phyloP scores from a whole-genome alignment of 92 coral and sea anemone species.

The Palythoa grandiflora region DNA sequence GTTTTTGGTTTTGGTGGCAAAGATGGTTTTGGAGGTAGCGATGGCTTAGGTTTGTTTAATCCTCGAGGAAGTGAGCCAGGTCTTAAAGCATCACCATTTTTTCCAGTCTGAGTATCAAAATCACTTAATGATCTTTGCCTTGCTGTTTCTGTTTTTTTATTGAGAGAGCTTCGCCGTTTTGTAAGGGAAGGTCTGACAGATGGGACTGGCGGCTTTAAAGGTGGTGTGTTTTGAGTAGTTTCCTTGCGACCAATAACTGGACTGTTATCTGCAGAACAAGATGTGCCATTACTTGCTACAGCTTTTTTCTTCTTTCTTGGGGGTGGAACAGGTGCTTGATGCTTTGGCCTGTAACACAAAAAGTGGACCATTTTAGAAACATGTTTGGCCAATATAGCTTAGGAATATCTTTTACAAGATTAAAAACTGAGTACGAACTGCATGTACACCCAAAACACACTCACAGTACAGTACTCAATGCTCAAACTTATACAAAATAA shows the following conservation, averaged over 20 bases:
- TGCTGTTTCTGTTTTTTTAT: background rate
- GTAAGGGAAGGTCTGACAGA: background rate
- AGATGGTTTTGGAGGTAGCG: background rate
- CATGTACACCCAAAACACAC: too few species aligned
- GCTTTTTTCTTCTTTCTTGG: conserved; percentile 35
- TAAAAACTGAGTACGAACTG: too few species aligned
- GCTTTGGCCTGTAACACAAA: conserved; percentile 8
- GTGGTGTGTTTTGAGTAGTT: conserved; percentile 1
- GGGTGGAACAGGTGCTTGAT: conserved; percentile 31
- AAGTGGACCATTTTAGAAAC: background rate
- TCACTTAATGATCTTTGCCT: conserved; percentile 31
- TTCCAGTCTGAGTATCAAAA: background rate
- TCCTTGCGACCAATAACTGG: conserved; percentile 6
- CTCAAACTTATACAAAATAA: too few species aligned
- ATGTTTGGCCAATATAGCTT: background rate
- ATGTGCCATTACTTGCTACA: background rate
- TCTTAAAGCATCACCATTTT: background rate
- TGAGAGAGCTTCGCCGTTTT: background rate
- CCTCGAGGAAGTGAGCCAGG: background rate
- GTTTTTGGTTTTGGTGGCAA: conserved; percentile 12
- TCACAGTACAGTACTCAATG: too few species aligned
- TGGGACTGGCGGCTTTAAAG: conserved; percentile 27
- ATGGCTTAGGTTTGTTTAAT: conserved; percentile 6
- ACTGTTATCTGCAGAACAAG: conserved; percentile 1
- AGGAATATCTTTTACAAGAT: too few species aligned